phyloP scores from a whole-genome alignment of 2,113 vertebrate genomes.

The Peromyscus maniculatus region DNA sequence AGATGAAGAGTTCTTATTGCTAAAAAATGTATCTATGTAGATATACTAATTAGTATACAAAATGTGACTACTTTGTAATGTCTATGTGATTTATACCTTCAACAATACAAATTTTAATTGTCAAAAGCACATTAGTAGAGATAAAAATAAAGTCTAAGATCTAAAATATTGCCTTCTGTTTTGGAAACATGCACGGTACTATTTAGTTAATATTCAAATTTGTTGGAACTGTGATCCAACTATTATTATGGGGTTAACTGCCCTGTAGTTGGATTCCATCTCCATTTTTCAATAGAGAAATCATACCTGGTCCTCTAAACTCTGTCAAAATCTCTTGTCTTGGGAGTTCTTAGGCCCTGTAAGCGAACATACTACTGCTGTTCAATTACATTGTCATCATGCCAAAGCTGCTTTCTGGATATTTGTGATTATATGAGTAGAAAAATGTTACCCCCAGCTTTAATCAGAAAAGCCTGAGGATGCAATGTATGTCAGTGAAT shows the following conservation, averaged over 20 bases:
- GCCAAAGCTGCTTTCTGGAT: background rate
- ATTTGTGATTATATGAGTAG: background rate
- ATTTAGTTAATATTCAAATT: background rate
- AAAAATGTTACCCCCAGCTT: background rate
- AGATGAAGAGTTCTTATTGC: background rate
- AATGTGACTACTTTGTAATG: background rate
- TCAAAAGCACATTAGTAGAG: background rate
- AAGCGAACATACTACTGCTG: background rate
- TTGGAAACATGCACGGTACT: background rate
- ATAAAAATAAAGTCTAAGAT: background rate
- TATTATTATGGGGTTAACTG: background rate
- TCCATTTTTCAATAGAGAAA: background rate
- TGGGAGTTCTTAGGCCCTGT: background rate
- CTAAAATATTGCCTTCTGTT: background rate
- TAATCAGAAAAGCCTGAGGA: background rate
- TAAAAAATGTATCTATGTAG: background rate
- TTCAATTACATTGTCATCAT: background rate
- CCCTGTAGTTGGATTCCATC: background rate
- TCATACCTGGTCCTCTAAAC: background rate
- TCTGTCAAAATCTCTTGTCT: background rate
- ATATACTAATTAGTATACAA: background rate
- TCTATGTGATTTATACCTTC: background rate
- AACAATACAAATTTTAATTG: background rate
- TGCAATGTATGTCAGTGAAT: background rate
- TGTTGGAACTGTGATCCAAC: background rate